Percentiles rank a stretch among this genome's conserved stretches.
Evolutionary conservation across 92 coral and sea anemone species (phyloP).

Genomic region (Bergia puertoricense): DNA sequence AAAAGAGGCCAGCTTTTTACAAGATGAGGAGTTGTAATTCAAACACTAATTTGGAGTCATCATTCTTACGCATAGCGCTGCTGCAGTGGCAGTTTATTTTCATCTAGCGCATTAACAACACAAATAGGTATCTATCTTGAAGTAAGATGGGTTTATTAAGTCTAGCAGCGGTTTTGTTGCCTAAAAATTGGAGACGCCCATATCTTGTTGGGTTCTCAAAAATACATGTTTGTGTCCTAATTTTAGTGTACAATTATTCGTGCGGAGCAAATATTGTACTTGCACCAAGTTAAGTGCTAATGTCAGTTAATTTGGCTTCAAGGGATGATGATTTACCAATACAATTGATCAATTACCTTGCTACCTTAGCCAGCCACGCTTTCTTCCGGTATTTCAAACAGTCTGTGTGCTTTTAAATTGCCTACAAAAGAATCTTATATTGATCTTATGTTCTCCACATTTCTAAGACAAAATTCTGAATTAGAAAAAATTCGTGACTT

Average conservation of each 20-base stretch:
- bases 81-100: background rate
- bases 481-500: constrained; percentile 38
- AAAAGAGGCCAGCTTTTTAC: background rate
- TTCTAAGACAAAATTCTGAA: constrained; percentile 25
- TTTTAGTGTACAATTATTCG: constrained; percentile 45
- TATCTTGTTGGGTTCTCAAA: constrained; percentile 5
- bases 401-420: constrained; percentile 42
- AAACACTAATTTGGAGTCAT: background rate
- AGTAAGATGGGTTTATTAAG: background rate
- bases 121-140: background rate
- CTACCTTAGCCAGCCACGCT: constrained; percentile 41
- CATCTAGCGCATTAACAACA: background rate
- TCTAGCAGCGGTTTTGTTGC: background rate
- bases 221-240: constrained; percentile 40
- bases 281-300: constrained; percentile 42
- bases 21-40: background rate
- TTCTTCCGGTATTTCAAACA: constrained; percentile 50
- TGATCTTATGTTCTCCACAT: background rate
- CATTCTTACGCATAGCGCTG: background rate
- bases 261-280: constrained; percentile 38
- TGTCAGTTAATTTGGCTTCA: constrained; percentile 44
- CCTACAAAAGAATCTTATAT: constrained; percentile 32
- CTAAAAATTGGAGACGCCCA: constrained; percentile 39
- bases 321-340: constrained; percentile 43
- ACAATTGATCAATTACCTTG: constrained; percentile 52